These are phyloP conservation scores for Oostethus manadensis DNA, from an alignment of 2,113 vertebrate species.

Conservation along the genomic window DNA sequence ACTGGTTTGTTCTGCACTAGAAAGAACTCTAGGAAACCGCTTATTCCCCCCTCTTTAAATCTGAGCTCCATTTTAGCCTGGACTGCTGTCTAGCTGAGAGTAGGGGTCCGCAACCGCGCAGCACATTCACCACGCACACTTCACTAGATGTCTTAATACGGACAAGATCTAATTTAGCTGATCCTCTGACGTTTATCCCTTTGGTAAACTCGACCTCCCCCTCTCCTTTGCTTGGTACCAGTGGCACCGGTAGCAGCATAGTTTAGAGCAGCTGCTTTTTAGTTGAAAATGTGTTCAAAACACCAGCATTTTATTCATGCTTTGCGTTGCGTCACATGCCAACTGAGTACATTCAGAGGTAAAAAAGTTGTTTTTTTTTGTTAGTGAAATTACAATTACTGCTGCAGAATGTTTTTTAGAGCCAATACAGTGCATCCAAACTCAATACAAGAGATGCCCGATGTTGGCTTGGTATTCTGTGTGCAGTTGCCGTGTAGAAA, in stretches of 20 bases:
- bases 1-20: slow-evolving; percentile 51
- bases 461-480: no score
- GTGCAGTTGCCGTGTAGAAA: no score
- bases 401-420: no score
- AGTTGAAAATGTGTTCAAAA: background rate
- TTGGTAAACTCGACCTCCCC: slow-evolving; percentile 66
- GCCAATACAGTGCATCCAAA: no score
- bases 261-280: slow-evolving; percentile 43
- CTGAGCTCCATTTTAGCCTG: slow-evolving; percentile 53
- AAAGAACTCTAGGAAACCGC: slow-evolving; percentile 47
- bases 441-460: no score
- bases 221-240: slow-evolving; percentile 35
- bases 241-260: slow-evolving; percentile 44
- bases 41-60: slow-evolving; percentile 59
- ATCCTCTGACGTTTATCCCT: slow-evolving; percentile 73
- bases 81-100: slow-evolving; percentile 49
- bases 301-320: no score
- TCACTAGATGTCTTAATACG: slow-evolving; percentile 70
- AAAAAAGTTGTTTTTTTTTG: no score
- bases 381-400: no score
- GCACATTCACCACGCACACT: slow-evolving; percentile 33
- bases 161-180: slow-evolving; percentile 66
- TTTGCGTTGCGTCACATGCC: no score
- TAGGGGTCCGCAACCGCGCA: slow-evolving; percentile 23
- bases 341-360: no score